These are phyloP conservation scores for Anisognathus igniventris DNA, from an alignment of 2,797 vertebrate genomes.

Conservation along the genomic window DNA sequence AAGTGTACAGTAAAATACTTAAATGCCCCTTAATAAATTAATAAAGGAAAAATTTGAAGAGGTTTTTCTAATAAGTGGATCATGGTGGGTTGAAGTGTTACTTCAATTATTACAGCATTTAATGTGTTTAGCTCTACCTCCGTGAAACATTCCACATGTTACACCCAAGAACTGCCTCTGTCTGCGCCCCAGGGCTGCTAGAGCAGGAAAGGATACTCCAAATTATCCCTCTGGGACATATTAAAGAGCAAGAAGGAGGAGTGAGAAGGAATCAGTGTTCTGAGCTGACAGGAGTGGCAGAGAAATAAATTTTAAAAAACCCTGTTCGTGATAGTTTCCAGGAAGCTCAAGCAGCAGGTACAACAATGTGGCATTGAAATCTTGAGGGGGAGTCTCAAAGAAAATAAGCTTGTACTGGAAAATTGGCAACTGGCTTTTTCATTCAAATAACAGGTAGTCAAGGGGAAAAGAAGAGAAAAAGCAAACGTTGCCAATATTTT, in stretches of 20 bases:
- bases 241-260: neutral
- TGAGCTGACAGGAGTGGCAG: neutral
- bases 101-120: neutral
- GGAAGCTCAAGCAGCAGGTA: neutral
- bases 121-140: neutral
- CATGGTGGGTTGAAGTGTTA: neutral
- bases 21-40: neutral
- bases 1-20: neutral
- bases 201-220: neutral
- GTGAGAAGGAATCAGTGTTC: neutral
- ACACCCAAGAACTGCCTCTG: neutral
- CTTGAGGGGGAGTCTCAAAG: neutral
- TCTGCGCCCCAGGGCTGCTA: neutral
- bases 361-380: neutral
- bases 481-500: constrained; percentile 52
- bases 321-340: neutral
- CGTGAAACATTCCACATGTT: neutral
- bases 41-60: neutral
- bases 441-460: constrained; percentile 50
- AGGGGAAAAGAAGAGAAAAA: neutral
- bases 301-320: neutral
- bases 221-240: neutral
- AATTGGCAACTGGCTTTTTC: constrained; percentile 32
- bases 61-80: neutral
- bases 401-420: neutral